phyloP scores from a whole-genome alignment of 1,140 invertebrate species.

The Lineus longissimus region DNA sequence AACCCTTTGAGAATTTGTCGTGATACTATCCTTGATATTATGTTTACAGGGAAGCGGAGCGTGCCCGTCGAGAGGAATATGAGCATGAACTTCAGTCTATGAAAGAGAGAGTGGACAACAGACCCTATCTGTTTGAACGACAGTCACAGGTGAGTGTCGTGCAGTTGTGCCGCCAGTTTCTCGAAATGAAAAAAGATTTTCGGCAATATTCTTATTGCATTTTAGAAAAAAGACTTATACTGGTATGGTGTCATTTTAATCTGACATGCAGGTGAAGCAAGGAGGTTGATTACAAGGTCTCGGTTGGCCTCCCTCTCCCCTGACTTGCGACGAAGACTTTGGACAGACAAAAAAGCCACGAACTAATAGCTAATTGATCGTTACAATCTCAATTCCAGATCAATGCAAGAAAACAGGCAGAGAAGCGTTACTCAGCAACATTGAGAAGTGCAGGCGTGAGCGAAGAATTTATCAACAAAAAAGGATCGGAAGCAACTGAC shows the following conservation, averaged over 20 bases:
- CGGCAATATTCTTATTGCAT: background rate
- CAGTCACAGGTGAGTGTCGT: conserved; percentile 28
- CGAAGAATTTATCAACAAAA: conserved; percentile 31
- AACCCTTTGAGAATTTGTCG: too few relatives aligned
- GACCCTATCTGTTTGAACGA: conserved; percentile 40
- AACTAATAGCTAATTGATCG: too few relatives aligned
- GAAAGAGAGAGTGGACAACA: conserved; percentile 28
- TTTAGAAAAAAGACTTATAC: background rate
- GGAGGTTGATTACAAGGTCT: too few relatives aligned
- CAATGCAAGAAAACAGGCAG: conserved; percentile 37
- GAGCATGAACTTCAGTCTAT: conserved; percentile 35
- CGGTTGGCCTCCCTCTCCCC: too few relatives aligned
- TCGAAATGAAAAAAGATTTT: background rate
- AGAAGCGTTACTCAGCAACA: conserved; percentile 38
- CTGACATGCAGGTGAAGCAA: too few relatives aligned
- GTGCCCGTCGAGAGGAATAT: conserved; percentile 34
- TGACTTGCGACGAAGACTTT: too few relatives aligned
- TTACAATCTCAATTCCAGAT: conserved; percentile 22
- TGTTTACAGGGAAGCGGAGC: conserved; percentile 33
- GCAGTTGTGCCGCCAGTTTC: background rate
- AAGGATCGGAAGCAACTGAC: conserved; percentile 23
- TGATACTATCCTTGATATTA: background rate
- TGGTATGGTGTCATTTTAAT: background rate
- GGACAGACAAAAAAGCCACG: too few relatives aligned
- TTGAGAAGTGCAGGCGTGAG: conserved; percentile 33